These are phyloP conservation scores for Monarcha castaneiventris DNA, from an alignment of 2,113 vertebrate genomes.

Conservation along the genomic window DNA sequence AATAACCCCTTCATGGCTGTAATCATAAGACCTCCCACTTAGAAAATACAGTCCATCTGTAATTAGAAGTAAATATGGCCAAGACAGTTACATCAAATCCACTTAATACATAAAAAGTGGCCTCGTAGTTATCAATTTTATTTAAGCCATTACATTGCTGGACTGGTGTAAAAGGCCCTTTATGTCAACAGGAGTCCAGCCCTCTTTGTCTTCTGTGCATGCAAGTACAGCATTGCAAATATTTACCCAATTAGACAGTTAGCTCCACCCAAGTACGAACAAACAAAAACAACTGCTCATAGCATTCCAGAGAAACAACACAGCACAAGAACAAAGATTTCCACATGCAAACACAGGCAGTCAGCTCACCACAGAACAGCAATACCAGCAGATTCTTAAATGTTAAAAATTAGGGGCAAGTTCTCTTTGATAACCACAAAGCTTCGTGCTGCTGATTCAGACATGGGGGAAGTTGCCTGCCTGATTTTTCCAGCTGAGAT, in stretches of 20 bases:
- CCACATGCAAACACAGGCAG: not conserved
- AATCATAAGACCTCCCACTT: not conserved
- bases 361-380: not conserved
- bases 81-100: not conserved
- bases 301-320: conserved; percentile 45
- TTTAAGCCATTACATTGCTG: not conserved
- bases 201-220: not conserved
- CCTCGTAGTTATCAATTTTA: not conserved
- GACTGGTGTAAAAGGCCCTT: not conserved
- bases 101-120: not conserved
- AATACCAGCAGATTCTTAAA: not conserved
- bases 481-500: not conserved
- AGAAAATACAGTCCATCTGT: not conserved
- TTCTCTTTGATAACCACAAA: not conserved
- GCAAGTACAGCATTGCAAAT: not conserved
- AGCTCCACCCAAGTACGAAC: not conserved
- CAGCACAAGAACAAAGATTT: conserved; percentile 15
- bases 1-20: not conserved
- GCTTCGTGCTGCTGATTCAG: not conserved
- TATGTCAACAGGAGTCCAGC: not conserved
- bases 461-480: not conserved
- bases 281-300: conserved; percentile 59
- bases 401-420: not conserved
- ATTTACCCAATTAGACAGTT: conserved; percentile 31
- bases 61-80: not conserved